phyloP scores from a whole-genome alignment of 2,888 invertebrate genomes.

The Metopia argyrocephala region DNA sequence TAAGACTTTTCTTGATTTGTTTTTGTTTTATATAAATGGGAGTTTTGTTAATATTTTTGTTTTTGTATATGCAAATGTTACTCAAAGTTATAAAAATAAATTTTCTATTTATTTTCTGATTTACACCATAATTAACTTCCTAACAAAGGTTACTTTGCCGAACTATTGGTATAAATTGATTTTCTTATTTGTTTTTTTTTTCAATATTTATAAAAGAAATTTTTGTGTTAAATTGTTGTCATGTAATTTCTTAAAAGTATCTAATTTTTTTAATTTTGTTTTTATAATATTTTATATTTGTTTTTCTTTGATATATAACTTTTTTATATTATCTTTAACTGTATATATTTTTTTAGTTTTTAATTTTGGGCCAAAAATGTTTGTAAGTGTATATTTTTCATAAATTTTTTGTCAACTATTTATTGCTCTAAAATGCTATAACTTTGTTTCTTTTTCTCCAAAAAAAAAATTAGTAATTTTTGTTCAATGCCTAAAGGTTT shows the following conservation, averaged over 20 bases:
- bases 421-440: conserved; percentile 67
- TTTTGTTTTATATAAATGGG: conserved; percentile 36
- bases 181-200: not conserved
- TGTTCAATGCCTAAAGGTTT: conserved; percentile 61
- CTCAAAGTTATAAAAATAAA: conserved; percentile 58
- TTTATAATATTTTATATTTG: conserved; percentile 54
- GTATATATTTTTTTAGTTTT: conserved; percentile 57
- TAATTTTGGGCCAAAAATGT: conserved; percentile 64
- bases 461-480: conserved; percentile 54
- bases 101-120: conserved; percentile 34
- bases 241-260: conserved; percentile 43
- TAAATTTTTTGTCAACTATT: conserved; percentile 61
- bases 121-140: conserved; percentile 24
- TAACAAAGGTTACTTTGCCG: conserved; percentile 31
- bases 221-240: conserved; percentile 52
- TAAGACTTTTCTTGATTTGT: conserved; percentile 25
- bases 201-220: not conserved
- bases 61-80: conserved; percentile 57
- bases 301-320: conserved; percentile 48
- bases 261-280: conserved; percentile 43
- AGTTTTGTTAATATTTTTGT: conserved; percentile 26
- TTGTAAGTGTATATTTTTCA: conserved; percentile 62
- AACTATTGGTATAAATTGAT: conserved; percentile 30
- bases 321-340: conserved; percentile 56
- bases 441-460: conserved; percentile 44